A percentile compares a stretch with the other conserved stretches of the same genome.
Conservation (phyloP, 2,888 invertebrate species). For the Euphydryas editha region DNA sequence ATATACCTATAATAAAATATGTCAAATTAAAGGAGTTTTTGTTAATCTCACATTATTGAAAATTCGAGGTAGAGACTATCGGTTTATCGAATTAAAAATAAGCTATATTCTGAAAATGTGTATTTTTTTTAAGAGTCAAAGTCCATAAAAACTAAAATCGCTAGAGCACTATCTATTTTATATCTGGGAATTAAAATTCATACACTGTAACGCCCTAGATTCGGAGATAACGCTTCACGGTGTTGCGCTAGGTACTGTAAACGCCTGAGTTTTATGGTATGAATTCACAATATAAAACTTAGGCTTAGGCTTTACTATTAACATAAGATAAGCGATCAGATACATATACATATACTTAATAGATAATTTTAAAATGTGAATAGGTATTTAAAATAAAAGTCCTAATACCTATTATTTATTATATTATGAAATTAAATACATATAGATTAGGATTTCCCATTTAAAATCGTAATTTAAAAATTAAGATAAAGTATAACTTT, state of each 20-base stretch:
- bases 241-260: conserved; percentile 28
- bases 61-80: no score
- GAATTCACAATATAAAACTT: conserved; percentile 6
- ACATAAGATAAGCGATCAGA: background rate
- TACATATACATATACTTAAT: background rate
- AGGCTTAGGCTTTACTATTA: background rate
- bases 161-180: conserved; percentile 34
- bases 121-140: background rate
- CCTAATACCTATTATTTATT: no score
- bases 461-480: background rate
- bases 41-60: no score
- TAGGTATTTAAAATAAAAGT: no score
- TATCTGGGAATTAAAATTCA: conserved; percentile 42
- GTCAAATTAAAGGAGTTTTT: no score
- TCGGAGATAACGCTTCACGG: conserved; percentile 30
- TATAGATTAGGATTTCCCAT: no score
- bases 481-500: background rate
- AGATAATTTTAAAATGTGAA: background rate
- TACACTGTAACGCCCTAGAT: conserved; percentile 41
- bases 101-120: background rate
- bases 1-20: no score
- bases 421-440: no score
- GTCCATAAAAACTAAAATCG: background rate
- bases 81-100: no score
- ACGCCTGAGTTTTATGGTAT: conserved; percentile 17